A percentile compares a stretch with the other conserved stretches of the same genome.
Evolutionary conservation across 2,888 invertebrate genomes (phyloP).

Genomic region (Amphipoea lucens): DNA sequence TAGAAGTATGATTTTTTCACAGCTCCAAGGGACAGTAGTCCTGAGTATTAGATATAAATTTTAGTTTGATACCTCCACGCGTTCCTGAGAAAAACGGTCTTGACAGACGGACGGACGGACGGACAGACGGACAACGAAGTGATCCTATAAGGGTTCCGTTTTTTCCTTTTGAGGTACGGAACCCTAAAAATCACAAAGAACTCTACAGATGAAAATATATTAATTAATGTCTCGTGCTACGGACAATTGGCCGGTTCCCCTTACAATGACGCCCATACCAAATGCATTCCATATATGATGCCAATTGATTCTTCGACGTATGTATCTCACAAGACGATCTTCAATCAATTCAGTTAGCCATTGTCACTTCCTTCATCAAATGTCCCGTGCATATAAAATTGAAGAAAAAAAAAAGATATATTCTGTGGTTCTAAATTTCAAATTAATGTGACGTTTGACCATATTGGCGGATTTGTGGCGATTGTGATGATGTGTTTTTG

Average conservation of each 20-base stretch:
- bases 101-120: too few relatives aligned
- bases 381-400: slow-evolving; percentile 35
- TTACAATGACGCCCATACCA: slow-evolving; percentile 63
- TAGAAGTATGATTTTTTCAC: too few relatives aligned
- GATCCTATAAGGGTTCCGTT: too few relatives aligned
- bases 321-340: slow-evolving; percentile 55
- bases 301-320: slow-evolving; percentile 69
- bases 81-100: too few relatives aligned
- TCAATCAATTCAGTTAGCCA: slow-evolving; percentile 69
- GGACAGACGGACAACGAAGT: too few relatives aligned
- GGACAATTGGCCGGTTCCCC: slow-evolving; percentile 60
- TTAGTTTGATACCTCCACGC: too few relatives aligned
- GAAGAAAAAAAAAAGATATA: slow-evolving; percentile 14
- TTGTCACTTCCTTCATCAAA: slow-evolving; percentile 70
- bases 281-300: slow-evolving; percentile 69
- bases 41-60: too few relatives aligned
- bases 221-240: slow-evolving; percentile 25
- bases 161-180: too few relatives aligned
- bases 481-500: slow-evolving; percentile 10
- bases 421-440: slow-evolving; percentile 21
- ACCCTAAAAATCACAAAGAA: slow-evolving; percentile 33
- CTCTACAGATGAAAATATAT: slow-evolving; percentile 26
- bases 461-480: not conserved
- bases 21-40: too few relatives aligned
- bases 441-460: not conserved